Base-by-base conservation (phyloP, 2,797 vertebrate species). In the Varecia variegata region DNA sequence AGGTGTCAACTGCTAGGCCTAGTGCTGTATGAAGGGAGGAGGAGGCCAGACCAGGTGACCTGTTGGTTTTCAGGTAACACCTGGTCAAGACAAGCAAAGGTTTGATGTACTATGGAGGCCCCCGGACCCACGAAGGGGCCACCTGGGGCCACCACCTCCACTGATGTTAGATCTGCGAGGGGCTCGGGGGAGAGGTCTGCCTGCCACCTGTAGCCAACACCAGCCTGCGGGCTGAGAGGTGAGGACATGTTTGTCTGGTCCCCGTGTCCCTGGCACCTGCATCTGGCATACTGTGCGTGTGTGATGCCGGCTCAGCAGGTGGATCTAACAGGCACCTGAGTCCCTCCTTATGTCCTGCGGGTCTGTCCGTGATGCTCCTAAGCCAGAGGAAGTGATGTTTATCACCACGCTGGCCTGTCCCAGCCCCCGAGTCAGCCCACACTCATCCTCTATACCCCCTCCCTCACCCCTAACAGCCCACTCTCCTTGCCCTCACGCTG, bases 381-480 rank as follows among this genome's bases (percentile, higher is more conserved):
- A 35, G 32, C 76, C 47, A 15, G 9, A 54, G 76, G 21, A 23
- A 35, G 32, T 35, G n/a, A 9, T 0, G 50, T 6, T 35, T 14
- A 7, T 35, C 17, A 3, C 52, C 21, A 13, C 35, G 32, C 76
- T 15, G 73, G 73, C 45, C 1, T 3, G 30, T 21, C 30, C 30
- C 30, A 15, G 60, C 30, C 60, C 60, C 60, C 21, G 60, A 13
- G 15, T 32, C 54, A 38, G 68, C 27, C 52, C 68, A 12, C 2
- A 2, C 54, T 5, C 62, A 54, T 90, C 35, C 58, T 81, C 40
- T 52, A 5, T 5, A n/a, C 13, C 52, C 7, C 58, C 25, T 3
- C 0, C 58, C 67, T 20, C 15, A 2, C 2, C 10, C 1, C 58
- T 30, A 2, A 27, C 7, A 10, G 81, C 54, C 10, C 12, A 0